These are phyloP conservation scores for Scaeva pyrastri DNA, from an alignment of 2,888 invertebrate species.

Conservation along the genomic window DNA sequence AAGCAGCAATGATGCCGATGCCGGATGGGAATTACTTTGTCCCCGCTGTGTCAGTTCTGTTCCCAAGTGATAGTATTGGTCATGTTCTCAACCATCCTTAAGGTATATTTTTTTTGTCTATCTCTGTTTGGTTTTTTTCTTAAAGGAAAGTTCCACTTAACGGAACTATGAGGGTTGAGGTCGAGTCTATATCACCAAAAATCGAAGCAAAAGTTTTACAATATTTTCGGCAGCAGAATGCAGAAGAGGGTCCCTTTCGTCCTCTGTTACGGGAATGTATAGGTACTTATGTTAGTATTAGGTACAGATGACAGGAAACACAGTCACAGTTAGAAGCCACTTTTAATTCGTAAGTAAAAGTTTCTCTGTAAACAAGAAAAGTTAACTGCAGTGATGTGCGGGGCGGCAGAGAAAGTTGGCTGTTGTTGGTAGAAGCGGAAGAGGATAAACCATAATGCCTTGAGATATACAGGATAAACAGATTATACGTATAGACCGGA, in stretches of 20 bases:
- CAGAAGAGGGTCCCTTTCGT: neutral
- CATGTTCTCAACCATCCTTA: slow-evolving; percentile 10
- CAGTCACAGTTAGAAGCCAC: slow-evolving; percentile 58
- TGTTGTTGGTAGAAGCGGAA: neutral
- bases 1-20: neutral
- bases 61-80: neutral
- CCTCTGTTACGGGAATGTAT: neutral
- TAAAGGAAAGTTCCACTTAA: slow-evolving; percentile 17
- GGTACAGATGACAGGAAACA: slow-evolving; percentile 13
- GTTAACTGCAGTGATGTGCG: slow-evolving; percentile 8
- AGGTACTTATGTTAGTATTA: too few relatives aligned
- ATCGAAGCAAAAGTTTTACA: slow-evolving; percentile 36
- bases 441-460: slow-evolving; percentile 18
- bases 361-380: slow-evolving; percentile 69
- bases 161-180: slow-evolving; percentile 3
- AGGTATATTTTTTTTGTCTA: neutral
- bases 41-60: neutral
- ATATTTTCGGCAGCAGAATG: slow-evolving; percentile 28
- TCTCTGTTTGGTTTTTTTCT: neutral
- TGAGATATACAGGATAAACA: neutral
- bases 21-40: slow-evolving; percentile 22
- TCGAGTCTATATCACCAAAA: slow-evolving; percentile 29
- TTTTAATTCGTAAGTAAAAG: slow-evolving; percentile 68
- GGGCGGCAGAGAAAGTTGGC: too few relatives aligned
- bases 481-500: slow-evolving; percentile 57